Base-by-base conservation (phyloP, 2,888 invertebrate species). In the Chelonus formosanus region DNA sequence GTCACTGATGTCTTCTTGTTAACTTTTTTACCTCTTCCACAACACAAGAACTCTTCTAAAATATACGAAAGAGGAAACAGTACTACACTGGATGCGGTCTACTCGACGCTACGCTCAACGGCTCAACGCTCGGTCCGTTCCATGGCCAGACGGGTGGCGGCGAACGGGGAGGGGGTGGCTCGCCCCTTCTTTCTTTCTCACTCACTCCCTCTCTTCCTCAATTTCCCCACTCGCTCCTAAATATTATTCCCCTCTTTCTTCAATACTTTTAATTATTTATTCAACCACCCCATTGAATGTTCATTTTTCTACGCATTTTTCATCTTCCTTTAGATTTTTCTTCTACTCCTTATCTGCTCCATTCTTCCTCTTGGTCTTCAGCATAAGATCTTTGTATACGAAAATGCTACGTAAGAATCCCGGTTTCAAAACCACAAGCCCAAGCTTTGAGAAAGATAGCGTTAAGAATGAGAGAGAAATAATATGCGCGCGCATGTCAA, bases 21-120 rank as follows among this genome's bases (percentile, higher is more conserved):
- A 40, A 40, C 40, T 4, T 40, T 40, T 40, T 40, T 40, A 5
- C 20, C 36, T 8, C 20, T 7, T 10, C 55, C 32, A 31, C 55
- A 43, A 57, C 44, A 68, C 40, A 40, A 40, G 40, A 40, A 40
- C 40, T 40, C 40, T 40, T 40, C 3, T 40, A 40, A 40, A 40
- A 40, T 40, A 40, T 40, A 40, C 3, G 40, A 71, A 67, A 68
- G 70, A 70, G 72, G 72, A 71, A 61, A 60, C 45, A 62, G 52
- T 56, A 64, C 61, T 73, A 75, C 71, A 74, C 73, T 71, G 73
- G 75, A 74, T 75, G 75, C 75, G 74, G 78, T 82, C 80, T 80
- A 82, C 81, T 80, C 82, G 82, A 82, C 82, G 82, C 82, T 82
- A 82, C 78, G 80, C 78, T 81, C 80, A 78, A 81, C 74, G 73